Percentiles rank a stretch among this genome's conserved stretches.
phyloP scores from a whole-genome alignment of 2,888 invertebrate species.

The Auanema sp. region DNA sequence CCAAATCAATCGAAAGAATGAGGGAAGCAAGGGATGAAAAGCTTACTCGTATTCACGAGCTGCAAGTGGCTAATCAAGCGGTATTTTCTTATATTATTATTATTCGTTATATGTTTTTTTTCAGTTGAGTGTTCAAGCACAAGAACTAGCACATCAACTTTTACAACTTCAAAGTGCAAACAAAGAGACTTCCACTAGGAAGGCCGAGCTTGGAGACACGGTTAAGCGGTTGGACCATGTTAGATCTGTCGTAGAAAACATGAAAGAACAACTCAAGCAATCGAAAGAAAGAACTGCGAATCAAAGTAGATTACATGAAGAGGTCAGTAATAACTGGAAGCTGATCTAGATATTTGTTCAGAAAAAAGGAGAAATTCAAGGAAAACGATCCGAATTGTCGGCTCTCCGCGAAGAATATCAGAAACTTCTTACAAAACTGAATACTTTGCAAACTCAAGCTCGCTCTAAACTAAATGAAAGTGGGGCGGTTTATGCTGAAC shows the following conservation, averaged over 20 bases:
- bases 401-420: conserved; percentile 30
- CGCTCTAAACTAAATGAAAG: no score
- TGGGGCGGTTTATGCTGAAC: no score
- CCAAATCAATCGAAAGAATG: conserved; percentile 88
- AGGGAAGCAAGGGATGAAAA: conserved; percentile 84
- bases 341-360: conserved; percentile 74
- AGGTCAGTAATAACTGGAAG: conserved; percentile 30
- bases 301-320: conserved; percentile 33
- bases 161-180: conserved; percentile 57
- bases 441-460: conserved; percentile 5
- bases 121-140: conserved; percentile 56
- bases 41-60: conserved; percentile 73
- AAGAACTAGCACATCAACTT: conserved; percentile 61
- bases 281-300: conserved; percentile 32
- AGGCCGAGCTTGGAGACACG: conserved; percentile 53
- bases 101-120: conserved; percentile 5
- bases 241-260: conserved; percentile 35
- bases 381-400: conserved; percentile 16
- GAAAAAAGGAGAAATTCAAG: conserved; percentile 24
- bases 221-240: conserved; percentile 32
- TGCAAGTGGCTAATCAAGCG: conserved; percentile 73
- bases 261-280: conserved; percentile 27
- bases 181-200: conserved; percentile 34
- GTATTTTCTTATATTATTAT: neutral
- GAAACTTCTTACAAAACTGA: conserved; percentile 25